These are phyloP conservation scores for Apteryx mantelli DNA, from an alignment of 2,113 vertebrate species.

Conservation along the genomic window DNA sequence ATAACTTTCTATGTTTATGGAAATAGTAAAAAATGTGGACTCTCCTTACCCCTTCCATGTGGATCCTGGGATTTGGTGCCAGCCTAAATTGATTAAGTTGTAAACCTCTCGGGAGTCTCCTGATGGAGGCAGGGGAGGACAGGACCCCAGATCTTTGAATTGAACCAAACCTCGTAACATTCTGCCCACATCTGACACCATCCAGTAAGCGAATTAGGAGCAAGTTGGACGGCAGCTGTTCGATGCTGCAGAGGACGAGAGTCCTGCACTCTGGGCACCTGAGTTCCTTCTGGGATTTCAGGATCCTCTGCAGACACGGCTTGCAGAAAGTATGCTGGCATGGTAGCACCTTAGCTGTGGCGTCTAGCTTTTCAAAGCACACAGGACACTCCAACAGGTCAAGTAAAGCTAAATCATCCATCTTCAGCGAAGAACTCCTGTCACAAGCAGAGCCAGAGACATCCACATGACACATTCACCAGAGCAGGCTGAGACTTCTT, in stretches of 20 bases:
- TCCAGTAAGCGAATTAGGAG: slow-evolving; percentile 88
- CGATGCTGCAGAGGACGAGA: slow-evolving; percentile 81
- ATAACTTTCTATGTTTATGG: background rate
- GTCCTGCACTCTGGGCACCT: slow-evolving; percentile 89
- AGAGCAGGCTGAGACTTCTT: background rate
- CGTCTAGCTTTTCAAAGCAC: slow-evolving; percentile 87
- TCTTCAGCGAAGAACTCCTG: slow-evolving; percentile 62
- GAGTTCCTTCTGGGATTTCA: slow-evolving; percentile 82
- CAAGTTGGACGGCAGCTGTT: slow-evolving; percentile 89
- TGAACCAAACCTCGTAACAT: slow-evolving; percentile 61
- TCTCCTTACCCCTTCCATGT: slow-evolving; percentile 84
- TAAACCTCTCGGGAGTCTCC: slow-evolving; percentile 70
- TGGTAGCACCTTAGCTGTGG: slow-evolving; percentile 90
- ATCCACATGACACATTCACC: background rate
- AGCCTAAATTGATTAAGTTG: slow-evolving; percentile 75
- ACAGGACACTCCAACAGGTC: slow-evolving; percentile 90
- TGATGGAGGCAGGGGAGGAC: slow-evolving; percentile 65
- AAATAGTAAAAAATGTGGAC: background rate
- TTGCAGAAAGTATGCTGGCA: slow-evolving; percentile 96
- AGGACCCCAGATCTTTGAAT: slow-evolving; percentile 67
- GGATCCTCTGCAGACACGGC: slow-evolving; percentile 87
- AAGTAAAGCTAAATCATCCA: slow-evolving; percentile 86
- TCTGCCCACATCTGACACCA: slow-evolving; percentile 74
- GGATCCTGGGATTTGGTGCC: slow-evolving; percentile 70
- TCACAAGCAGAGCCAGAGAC: background rate